phyloP scores from a whole-genome alignment of 1,140 invertebrate species.

The Psilanteris sp. region DNA sequence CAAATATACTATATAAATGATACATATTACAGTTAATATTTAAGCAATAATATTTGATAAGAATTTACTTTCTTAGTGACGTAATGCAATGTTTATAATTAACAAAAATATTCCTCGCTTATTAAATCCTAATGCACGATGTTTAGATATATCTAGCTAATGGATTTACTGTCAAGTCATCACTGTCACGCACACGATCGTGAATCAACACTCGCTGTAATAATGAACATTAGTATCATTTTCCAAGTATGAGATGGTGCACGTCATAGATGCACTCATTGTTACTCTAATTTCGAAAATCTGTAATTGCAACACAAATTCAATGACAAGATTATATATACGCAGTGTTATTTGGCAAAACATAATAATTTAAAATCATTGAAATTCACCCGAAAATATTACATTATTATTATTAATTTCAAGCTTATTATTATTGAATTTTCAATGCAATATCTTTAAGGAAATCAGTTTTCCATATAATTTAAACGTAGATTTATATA shows the following conservation, averaged over 20 bases:
- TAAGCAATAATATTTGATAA: too few species aligned
- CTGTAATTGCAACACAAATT: slow-evolving; percentile 4
- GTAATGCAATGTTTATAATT: not conserved
- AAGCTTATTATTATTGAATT: too few species aligned
- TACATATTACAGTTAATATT: too few species aligned
- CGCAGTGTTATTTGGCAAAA: too few species aligned
- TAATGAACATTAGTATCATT: slow-evolving; percentile 41
- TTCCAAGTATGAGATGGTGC: slow-evolving; percentile 20
- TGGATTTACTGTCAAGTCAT: slow-evolving; percentile 53
- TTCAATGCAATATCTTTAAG: too few species aligned
- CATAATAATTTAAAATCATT: too few species aligned
- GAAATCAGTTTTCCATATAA: too few species aligned
- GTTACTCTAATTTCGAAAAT: slow-evolving; percentile 49
- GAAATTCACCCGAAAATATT: too few species aligned
- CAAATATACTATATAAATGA: too few species aligned
- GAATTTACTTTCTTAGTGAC: too few species aligned
- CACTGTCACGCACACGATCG: slow-evolving; percentile 38
- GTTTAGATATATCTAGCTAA: slow-evolving; percentile 39
- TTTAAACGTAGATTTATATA: too few species aligned
- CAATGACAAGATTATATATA: slow-evolving; percentile 20
- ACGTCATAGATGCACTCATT: slow-evolving; percentile 19
- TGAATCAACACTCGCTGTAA: slow-evolving; percentile 42
- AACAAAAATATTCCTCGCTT: slow-evolving; percentile 21
- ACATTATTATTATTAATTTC: too few species aligned
- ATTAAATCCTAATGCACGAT: slow-evolving; percentile 40